phyloP scores from a whole-genome alignment of 1,140 invertebrate species.

The Whitmania pigra region DNA sequence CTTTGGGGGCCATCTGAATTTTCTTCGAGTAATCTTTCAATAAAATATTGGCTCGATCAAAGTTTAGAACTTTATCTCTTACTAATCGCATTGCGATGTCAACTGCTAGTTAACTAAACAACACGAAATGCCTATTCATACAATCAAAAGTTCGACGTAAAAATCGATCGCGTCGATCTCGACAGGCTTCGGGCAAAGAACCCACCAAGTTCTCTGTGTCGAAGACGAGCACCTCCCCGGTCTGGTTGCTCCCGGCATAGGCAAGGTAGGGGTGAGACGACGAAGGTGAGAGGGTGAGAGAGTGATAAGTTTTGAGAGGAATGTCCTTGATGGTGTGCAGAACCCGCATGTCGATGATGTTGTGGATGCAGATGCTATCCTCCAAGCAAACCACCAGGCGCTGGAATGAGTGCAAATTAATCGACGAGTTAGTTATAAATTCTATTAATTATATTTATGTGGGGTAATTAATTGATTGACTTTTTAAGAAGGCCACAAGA shows the following conservation, averaged over 20 bases:
- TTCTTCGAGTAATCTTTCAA: too few relatives aligned
- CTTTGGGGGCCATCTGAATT: too few relatives aligned
- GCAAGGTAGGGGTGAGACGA: conserved; percentile 78
- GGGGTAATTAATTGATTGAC: too few relatives aligned
- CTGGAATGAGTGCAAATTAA: conserved; percentile 43
- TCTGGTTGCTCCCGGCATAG: conserved; percentile 83
- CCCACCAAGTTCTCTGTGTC: conserved; percentile 75
- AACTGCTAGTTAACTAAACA: too few relatives aligned
- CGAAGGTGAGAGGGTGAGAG: conserved; percentile 74
- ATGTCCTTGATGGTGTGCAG: conserved; percentile 86
- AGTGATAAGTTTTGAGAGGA: conserved; percentile 59
- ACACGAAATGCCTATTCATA: too few relatives aligned
- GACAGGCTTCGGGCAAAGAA: conserved; percentile 13
- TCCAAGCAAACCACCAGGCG: conserved; percentile 91
- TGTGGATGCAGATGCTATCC: conserved; percentile 94
- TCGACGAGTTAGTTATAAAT: background rate
- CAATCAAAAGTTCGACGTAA: too few relatives aligned
- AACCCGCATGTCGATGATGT: conserved; percentile 95
- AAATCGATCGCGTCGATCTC: too few relatives aligned
- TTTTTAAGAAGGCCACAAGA: too few relatives aligned
- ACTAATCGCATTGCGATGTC: too few relatives aligned
- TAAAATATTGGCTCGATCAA: too few relatives aligned
- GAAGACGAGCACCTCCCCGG: conserved; percentile 93
- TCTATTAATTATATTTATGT: background rate
- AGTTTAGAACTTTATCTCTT: too few relatives aligned